These are phyloP conservation scores for Macropis europaea DNA, from an alignment of 2,888 invertebrate genomes.

Conservation along the genomic window DNA sequence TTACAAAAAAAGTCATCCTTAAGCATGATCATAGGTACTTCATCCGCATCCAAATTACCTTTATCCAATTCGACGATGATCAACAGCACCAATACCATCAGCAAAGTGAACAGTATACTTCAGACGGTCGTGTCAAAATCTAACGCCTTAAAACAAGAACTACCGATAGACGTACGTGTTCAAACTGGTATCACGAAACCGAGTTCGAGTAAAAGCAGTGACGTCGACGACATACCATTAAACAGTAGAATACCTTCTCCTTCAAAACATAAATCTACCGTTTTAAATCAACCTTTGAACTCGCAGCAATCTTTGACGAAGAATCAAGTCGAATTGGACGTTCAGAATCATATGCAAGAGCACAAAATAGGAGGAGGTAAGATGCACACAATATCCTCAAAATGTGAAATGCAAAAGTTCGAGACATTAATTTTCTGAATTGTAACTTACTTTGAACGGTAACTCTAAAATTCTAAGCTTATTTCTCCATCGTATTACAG, in stretches of 20 bases:
- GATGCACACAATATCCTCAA: conserved; percentile 10
- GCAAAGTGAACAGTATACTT: conserved; percentile 75
- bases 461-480: too few species aligned
- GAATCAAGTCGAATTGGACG: conserved; percentile 72
- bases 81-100: conserved; percentile 72
- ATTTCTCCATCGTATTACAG: conserved; percentile 55
- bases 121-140: conserved; percentile 74
- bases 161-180: conserved; percentile 64
- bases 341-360: conserved; percentile 76
- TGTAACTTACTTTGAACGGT: too few species aligned
- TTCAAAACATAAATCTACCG: conserved; percentile 73
- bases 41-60: conserved; percentile 74
- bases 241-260: conserved; percentile 79
- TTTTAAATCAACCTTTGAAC: conserved; percentile 70
- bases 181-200: conserved; percentile 67
- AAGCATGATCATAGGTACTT: conserved; percentile 74
- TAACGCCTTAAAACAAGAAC: conserved; percentile 76
- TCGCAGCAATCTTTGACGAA: conserved; percentile 70
- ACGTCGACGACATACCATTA: conserved; percentile 77
- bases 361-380: conserved; percentile 79
- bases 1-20: conserved; percentile 76
- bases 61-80: conserved; percentile 73
- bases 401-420: neutral
- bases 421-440: too few species aligned
- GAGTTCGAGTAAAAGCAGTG: conserved; percentile 73